Percentiles rank a stretch among this genome's conserved stretches.
Conservation (phyloP, 1,140 invertebrate genomes). For the Steinernema khuongi region DNA sequence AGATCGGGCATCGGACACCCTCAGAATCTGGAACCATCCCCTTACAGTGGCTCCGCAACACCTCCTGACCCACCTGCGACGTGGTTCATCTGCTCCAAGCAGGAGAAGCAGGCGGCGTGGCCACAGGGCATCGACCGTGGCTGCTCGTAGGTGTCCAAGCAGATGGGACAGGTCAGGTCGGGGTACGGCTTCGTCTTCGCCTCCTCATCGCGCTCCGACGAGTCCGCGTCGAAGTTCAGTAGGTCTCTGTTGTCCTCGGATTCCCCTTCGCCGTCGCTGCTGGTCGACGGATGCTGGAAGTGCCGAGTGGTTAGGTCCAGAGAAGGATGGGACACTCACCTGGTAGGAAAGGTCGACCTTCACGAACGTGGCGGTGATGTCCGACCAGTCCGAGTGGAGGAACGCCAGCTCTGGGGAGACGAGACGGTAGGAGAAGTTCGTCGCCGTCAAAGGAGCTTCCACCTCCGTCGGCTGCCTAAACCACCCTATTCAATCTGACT, state of each 20-base stretch:
- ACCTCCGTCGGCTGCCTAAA: neutral
- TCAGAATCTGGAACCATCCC: neutral
- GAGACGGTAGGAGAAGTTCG: neutral
- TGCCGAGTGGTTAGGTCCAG: no score
- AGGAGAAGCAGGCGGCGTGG: neutral
- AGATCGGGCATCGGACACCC: neutral
- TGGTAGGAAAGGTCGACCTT: neutral
- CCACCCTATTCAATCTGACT: neutral
- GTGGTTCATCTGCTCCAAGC: neutral
- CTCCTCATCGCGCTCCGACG: neutral
- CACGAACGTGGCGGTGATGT: neutral
- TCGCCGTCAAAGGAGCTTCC: neutral
- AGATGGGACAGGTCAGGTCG: neutral
- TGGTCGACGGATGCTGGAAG: neutral
- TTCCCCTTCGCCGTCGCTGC: neutral
- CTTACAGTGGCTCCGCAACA: neutral
- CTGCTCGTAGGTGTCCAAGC: slow-evolving; percentile 1
- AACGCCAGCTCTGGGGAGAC: neutral
- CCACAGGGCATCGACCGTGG: slow-evolving; percentile 2
- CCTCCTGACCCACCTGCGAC: neutral
- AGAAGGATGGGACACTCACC: neutral
- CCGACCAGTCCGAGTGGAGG: neutral
- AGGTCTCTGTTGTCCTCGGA: neutral
- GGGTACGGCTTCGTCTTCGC: neutral
- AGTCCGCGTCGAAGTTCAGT: neutral